Conservation (phyloP, 37 sponge, comb jelly and placozoan genomes). For the Hormiphora californensis region DNA sequence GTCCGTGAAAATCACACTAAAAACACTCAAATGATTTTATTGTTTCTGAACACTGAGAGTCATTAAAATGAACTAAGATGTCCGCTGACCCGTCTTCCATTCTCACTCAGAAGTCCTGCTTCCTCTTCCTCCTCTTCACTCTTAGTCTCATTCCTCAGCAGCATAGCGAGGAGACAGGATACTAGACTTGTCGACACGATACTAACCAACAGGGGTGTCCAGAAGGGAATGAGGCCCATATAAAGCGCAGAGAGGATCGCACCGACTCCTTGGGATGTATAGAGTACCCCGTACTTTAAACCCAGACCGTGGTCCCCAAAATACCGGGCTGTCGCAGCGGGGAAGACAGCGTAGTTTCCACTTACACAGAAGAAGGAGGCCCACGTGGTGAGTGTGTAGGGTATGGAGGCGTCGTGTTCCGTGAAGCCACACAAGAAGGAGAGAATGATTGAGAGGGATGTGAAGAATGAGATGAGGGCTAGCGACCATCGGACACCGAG, state of each 20-base stretch:
- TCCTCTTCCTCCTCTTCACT: no score
- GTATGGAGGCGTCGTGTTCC: no score
- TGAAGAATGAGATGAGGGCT: not conserved
- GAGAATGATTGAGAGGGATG: not conserved
- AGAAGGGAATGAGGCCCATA: conserved; percentile 4
- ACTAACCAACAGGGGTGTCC: not conserved
- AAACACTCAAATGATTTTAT: no score
- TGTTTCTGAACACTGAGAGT: no score
- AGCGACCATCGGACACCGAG: not conserved
- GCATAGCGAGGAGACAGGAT: not conserved
- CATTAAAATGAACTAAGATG: no score
- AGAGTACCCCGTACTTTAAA: conserved; percentile 23
- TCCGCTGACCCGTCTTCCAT: no score
- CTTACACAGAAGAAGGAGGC: not conserved
- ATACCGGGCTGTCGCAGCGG: not conserved
- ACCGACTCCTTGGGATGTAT: not conserved
- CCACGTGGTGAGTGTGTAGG: not conserved
- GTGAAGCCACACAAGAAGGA: not conserved
- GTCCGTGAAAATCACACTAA: no score
- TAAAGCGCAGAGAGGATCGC: not conserved
- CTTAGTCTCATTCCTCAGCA: no score
- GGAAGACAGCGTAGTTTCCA: conserved; percentile 19
- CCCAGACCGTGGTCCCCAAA: conserved; percentile 9
- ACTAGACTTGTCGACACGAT: not conserved
- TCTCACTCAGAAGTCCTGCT: no score